Conservation (phyloP, 2,113 vertebrate genomes). For the Butastur rufipennis region DNA sequence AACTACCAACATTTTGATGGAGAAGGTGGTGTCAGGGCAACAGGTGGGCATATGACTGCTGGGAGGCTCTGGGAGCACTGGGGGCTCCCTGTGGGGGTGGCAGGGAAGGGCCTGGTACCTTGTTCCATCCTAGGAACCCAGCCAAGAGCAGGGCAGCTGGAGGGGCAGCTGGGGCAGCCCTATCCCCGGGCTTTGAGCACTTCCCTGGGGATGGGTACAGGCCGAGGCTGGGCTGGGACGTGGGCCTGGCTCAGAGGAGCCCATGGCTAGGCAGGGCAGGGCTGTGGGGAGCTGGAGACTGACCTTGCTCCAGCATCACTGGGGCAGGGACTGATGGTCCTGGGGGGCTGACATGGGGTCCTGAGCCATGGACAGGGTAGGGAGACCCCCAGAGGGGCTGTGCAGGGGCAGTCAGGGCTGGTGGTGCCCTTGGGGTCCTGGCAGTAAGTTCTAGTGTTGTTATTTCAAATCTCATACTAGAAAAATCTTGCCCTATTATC, state of each 20-base stretch:
- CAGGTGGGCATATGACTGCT: not conserved
- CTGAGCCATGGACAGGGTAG: not conserved
- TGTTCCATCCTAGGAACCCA: not conserved
- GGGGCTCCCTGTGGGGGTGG: accelerated
- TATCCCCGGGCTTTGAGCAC: not conserved
- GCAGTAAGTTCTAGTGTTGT: not conserved
- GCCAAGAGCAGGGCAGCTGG: not conserved
- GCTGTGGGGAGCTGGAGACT: not conserved
- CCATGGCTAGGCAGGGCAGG: not conserved
- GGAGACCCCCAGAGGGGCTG: accelerated
- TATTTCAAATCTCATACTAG: not conserved
- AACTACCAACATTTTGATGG: not conserved
- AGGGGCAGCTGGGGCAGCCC: not conserved
- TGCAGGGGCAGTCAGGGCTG: not conserved
- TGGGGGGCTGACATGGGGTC: accelerated
- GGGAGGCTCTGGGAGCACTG: not conserved
- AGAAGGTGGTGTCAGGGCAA: not conserved
- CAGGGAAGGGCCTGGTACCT: not conserved
- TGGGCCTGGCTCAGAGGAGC: not conserved
- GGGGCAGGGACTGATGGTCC: not conserved
- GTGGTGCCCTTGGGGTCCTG: accelerated
- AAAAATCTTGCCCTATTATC: not conserved
- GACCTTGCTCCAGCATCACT: not conserved
- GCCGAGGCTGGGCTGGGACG: not conserved
- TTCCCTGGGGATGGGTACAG: not conserved